Evolutionary conservation across 2,888 invertebrate genomes (phyloP).

Genomic region (Stenichneumon culpator): DNA sequence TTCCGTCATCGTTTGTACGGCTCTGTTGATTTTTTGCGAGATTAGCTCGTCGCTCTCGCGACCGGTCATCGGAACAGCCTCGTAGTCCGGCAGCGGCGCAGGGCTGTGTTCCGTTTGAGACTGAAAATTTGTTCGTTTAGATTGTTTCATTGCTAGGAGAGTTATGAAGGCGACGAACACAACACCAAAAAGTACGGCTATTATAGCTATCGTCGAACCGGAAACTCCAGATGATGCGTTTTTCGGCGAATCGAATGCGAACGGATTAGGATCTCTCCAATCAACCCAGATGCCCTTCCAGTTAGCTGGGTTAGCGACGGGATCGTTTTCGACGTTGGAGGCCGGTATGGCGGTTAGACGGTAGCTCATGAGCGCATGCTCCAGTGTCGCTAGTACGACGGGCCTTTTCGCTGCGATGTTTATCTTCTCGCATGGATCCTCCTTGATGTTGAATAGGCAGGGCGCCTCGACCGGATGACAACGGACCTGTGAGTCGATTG

Average conservation of each 20-base stretch:
- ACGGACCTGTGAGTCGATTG: constrained; percentile 68
- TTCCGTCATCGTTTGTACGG: constrained; percentile 48
- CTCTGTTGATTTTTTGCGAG: constrained; percentile 33
- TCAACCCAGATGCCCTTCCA: constrained; percentile 87
- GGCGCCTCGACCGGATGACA: constrained; percentile 81
- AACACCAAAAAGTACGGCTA: constrained; percentile 70
- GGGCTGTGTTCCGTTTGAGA: constrained; percentile 45
- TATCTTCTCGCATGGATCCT: constrained; percentile 84
- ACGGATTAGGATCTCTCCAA: constrained; percentile 85
- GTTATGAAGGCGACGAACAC: constrained; percentile 67
- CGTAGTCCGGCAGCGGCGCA: constrained; percentile 12
- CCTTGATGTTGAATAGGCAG: constrained; percentile 83
- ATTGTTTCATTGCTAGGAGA: constrained; percentile 69
- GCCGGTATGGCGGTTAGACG: constrained; percentile 84
- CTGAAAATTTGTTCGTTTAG: constrained; percentile 62
- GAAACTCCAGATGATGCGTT: constrained; percentile 60
- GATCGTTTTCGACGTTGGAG: constrained; percentile 85
- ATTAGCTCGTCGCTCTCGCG: background rate
- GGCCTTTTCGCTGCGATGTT: constrained; percentile 85
- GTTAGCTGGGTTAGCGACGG: constrained; percentile 86
- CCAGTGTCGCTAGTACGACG: constrained; percentile 84
- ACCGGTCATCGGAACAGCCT: constrained; percentile 24
- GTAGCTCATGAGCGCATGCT: constrained; percentile 84
- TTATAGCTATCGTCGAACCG: constrained; percentile 70
- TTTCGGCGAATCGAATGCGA: constrained; percentile 24